A percentile compares a stretch with the other conserved stretches of the same genome.
phyloP scores from a whole-genome alignment of 1,140 invertebrate genomes.

The Drosophila ficusphila region DNA sequence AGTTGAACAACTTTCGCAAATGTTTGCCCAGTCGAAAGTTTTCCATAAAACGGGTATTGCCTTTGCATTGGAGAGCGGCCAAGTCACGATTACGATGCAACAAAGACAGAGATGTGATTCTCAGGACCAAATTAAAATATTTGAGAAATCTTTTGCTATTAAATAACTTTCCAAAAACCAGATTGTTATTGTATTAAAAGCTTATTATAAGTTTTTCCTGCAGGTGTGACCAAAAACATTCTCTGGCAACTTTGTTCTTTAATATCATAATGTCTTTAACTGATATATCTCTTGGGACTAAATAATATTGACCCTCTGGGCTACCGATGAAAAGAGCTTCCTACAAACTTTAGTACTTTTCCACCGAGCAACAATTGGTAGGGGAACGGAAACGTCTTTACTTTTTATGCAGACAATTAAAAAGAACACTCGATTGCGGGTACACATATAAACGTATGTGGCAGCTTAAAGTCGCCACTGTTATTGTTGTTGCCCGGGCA shows the following conservation, averaged over 20 bases:
- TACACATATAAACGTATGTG: slow-evolving; percentile 14
- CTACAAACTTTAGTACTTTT: not conserved
- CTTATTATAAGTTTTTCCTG: too few relatives aligned
- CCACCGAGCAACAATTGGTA: slow-evolving; percentile 39
- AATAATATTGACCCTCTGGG: too few relatives aligned
- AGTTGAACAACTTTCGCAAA: slow-evolving; percentile 20
- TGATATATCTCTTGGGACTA: too few relatives aligned
- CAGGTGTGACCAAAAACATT: too few relatives aligned
- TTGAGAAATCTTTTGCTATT: not conserved
- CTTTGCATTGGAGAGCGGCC: slow-evolving; percentile 8
- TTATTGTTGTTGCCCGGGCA: slow-evolving; percentile 48
- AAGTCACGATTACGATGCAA: not conserved
- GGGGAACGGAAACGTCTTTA: slow-evolving; percentile 1
- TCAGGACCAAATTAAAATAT: not conserved
- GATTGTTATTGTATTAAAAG: too few relatives aligned
- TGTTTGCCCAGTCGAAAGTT: slow-evolving; percentile 48
- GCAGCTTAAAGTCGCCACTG: slow-evolving; percentile 40
- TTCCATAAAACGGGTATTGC: slow-evolving; percentile 25
- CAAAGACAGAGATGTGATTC: not conserved
- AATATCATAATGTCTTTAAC: too few relatives aligned
- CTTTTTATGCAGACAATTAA: slow-evolving; percentile 65
- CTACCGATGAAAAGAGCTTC: too few relatives aligned
- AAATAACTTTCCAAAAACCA: too few relatives aligned
- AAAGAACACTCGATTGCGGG: slow-evolving; percentile 48
- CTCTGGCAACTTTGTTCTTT: too few relatives aligned